Evolutionary conservation across 2,888 invertebrate genomes (phyloP).

Genomic region (Omphaloscelis lunosa): DNA sequence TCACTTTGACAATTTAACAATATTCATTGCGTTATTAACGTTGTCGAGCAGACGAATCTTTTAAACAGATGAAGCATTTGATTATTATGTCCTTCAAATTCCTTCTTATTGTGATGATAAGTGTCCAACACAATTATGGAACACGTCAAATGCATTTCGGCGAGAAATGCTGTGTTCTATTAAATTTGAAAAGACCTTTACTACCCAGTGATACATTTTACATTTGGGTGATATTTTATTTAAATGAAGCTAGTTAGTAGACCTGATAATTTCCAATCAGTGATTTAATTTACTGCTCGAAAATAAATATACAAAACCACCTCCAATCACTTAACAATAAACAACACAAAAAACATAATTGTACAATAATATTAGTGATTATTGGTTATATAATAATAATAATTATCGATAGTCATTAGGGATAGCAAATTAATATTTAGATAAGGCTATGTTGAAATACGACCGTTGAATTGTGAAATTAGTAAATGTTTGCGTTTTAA

Average conservation of each 20-base stretch:
- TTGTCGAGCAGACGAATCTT: background rate
- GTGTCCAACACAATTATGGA: too few relatives aligned
- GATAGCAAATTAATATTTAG: slow-evolving; percentile 38
- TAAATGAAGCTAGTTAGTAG: background rate
- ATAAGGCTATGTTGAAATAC: slow-evolving; percentile 15
- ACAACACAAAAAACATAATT: slow-evolving; percentile 5
- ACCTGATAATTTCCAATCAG: background rate
- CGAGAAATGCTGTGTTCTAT: too few relatives aligned
- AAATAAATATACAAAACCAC: background rate
- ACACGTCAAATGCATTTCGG: too few relatives aligned
- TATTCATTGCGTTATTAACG: background rate
- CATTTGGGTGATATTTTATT: too few relatives aligned
- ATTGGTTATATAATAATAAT: background rate
- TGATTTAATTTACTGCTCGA: background rate
- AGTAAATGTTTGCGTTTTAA: slow-evolving; percentile 34
- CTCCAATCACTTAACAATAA: slow-evolving; percentile 3
- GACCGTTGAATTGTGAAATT: slow-evolving; percentile 30
- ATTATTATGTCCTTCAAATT: too few relatives aligned
- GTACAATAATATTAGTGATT: background rate
- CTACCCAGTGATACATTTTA: background rate
- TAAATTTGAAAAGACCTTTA: too few relatives aligned
- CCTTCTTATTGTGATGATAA: too few relatives aligned
- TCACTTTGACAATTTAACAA: background rate
- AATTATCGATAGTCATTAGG: slow-evolving; percentile 9
- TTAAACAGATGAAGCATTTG: too few relatives aligned